Conservation (phyloP, 2,113 vertebrate genomes). For the Geothlypis trichas region DNA sequence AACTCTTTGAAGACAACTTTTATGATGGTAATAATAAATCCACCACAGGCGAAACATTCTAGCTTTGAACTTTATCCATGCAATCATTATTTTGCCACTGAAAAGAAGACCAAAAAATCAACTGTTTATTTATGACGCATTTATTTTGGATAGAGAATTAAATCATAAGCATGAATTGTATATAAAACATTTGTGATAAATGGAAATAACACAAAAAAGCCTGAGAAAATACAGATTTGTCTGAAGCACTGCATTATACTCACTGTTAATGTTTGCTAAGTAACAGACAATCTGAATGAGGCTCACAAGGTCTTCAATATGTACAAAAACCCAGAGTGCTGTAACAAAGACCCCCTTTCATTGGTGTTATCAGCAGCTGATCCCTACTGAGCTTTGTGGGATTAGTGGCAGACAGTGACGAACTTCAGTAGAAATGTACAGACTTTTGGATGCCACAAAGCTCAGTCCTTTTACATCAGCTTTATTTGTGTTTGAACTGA, state of each 20-base stretch:
- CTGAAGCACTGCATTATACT: not conserved
- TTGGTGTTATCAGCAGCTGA: slow-evolving; percentile 25
- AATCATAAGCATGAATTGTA: not conserved
- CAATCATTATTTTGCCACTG: not conserved
- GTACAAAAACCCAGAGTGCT: not conserved
- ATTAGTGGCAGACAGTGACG: slow-evolving; percentile 54
- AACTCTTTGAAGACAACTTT: slow-evolving; percentile 16
- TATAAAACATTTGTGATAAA: not conserved
- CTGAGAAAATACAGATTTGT: not conserved
- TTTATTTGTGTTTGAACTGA: not conserved
- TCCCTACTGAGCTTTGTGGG: slow-evolving; percentile 34
- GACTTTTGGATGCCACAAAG: not conserved
- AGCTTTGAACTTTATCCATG: slow-evolving; percentile 41
- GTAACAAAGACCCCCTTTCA: slow-evolving; percentile 42
- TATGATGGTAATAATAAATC: not conserved
- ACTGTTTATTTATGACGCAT: slow-evolving; percentile 1
- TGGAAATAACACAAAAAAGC: not conserved
- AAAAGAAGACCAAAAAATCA: not conserved
- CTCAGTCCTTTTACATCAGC: not conserved
- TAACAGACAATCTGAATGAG: not conserved
- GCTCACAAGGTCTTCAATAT: slow-evolving; percentile 5
- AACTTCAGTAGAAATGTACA: slow-evolving; percentile 38
- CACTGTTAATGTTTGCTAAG: not conserved
- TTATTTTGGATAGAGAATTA: not conserved
- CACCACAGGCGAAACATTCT: slow-evolving; percentile 8